phyloP scores from a whole-genome alignment of 2,113 vertebrate species.

The Melanerpes aurifrons region DNA sequence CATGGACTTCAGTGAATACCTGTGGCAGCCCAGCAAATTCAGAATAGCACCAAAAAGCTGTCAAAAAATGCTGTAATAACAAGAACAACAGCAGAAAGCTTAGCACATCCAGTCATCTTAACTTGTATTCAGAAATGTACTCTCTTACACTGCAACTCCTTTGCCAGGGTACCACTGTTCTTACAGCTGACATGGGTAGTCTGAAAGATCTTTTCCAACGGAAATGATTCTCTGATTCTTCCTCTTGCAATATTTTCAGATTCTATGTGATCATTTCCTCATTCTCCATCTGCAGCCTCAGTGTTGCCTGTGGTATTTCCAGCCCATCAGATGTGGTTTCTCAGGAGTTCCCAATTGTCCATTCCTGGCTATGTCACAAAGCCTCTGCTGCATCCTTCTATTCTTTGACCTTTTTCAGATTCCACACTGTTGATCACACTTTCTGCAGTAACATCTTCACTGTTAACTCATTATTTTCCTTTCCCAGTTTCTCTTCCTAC shows the following conservation, averaged over 20 bases:
- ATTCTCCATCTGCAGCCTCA: background rate
- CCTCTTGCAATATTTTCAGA: background rate
- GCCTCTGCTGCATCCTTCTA: background rate
- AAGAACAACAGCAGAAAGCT: background rate
- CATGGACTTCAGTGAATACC: background rate
- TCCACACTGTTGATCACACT: background rate
- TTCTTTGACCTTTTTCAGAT: background rate
- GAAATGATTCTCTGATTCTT: background rate
- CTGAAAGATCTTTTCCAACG: too few relatives aligned
- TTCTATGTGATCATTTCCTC: background rate
- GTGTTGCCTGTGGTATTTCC: background rate
- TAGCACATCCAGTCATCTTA: background rate
- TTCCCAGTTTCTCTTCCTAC: background rate
- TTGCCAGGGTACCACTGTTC: background rate
- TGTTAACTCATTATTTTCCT: background rate
- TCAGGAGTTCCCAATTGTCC: background rate
- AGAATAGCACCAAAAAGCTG: background rate
- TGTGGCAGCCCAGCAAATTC: background rate
- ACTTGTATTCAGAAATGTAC: background rate
- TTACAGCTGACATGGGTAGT: background rate
- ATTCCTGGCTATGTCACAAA: background rate
- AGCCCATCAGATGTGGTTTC: background rate
- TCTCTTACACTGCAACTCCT: rapidly evolving
- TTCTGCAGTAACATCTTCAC: background rate
- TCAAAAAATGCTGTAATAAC: background rate